These are phyloP conservation scores for Fundulus diaphanus DNA, from an alignment of 2,797 vertebrate genomes.

Conservation along the genomic window DNA sequence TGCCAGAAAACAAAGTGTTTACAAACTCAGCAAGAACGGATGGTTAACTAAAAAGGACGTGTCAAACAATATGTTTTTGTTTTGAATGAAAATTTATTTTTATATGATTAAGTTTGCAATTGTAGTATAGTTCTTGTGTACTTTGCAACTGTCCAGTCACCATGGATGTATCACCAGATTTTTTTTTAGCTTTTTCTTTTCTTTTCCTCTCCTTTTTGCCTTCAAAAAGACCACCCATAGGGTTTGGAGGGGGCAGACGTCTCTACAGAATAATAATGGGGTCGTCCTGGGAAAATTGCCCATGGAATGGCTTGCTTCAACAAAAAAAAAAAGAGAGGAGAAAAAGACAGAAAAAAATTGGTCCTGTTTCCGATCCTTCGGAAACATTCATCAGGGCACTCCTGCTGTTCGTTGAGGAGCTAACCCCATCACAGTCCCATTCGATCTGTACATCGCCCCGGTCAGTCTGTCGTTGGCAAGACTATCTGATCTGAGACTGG, in stretches of 20 bases:
- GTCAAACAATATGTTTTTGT: neutral
- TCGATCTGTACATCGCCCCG: constrained; percentile 31
- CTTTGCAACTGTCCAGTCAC: constrained; percentile 75
- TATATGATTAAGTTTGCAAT: neutral
- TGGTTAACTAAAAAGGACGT: constrained; percentile 3
- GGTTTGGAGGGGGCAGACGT: constrained; percentile 79
- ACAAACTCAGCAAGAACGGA: constrained; percentile 6
- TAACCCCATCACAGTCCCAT: constrained; percentile 30
- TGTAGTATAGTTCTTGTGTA: constrained; percentile 49
- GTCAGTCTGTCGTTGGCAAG: constrained; percentile 35
- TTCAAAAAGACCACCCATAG: constrained; percentile 84
- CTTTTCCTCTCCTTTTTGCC: constrained; percentile 74
- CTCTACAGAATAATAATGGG: constrained; percentile 86
- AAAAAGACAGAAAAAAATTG: constrained; percentile 78
- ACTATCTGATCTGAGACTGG: constrained; percentile 26
- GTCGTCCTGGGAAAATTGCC: constrained; percentile 84
- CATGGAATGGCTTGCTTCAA: constrained; percentile 75
- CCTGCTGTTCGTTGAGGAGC: constrained; percentile 66
- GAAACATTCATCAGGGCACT: constrained; percentile 78
- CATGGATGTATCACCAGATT: constrained; percentile 67
- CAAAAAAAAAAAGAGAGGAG: constrained; percentile 42
- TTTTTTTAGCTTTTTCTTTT: constrained; percentile 55
- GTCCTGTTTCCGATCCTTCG: constrained; percentile 79
- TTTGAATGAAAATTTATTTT: neutral
- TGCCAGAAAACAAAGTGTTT: constrained; percentile 16